Conservation (phyloP, 2,797 vertebrate species). For the Tenualosa ilisha region DNA sequence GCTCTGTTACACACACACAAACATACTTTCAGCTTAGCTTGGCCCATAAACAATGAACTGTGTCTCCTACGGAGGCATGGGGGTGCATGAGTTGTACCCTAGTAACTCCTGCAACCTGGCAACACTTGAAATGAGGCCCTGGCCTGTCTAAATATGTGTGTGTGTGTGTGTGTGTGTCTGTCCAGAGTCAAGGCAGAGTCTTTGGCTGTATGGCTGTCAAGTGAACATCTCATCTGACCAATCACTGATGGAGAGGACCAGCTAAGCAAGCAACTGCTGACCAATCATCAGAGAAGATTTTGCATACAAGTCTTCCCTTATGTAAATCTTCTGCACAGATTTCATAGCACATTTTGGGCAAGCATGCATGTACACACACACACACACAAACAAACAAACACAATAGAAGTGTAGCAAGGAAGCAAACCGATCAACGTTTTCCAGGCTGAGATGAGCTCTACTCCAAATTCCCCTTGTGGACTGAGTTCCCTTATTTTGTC, state of each 20-base stretch:
- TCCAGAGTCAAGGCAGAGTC: background rate
- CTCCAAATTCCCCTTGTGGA: background rate
- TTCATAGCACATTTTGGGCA: background rate
- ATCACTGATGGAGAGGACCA: background rate
- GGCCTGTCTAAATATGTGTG: background rate
- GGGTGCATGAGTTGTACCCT: background rate
- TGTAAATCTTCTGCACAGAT: background rate
- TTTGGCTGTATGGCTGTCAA: background rate
- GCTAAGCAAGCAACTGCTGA: background rate
- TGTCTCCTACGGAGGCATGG: background rate
- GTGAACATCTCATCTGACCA: background rate
- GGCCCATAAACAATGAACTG: background rate
- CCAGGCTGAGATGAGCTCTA: background rate
- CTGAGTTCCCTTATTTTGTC: background rate
- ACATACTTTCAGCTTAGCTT: background rate
- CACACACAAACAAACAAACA: background rate
- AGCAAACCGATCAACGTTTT: background rate
- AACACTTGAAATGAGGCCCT: background rate
- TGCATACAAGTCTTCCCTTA: background rate
- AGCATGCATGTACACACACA: background rate
- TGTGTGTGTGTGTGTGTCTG: background rate
- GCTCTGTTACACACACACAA: background rate
- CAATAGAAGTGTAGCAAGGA: background rate
- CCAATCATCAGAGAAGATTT: background rate
- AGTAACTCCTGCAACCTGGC: slow-evolving; percentile 16